Base-by-base conservation (phyloP, 1,140 invertebrate species). In the Harpegnathos saltator region DNA sequence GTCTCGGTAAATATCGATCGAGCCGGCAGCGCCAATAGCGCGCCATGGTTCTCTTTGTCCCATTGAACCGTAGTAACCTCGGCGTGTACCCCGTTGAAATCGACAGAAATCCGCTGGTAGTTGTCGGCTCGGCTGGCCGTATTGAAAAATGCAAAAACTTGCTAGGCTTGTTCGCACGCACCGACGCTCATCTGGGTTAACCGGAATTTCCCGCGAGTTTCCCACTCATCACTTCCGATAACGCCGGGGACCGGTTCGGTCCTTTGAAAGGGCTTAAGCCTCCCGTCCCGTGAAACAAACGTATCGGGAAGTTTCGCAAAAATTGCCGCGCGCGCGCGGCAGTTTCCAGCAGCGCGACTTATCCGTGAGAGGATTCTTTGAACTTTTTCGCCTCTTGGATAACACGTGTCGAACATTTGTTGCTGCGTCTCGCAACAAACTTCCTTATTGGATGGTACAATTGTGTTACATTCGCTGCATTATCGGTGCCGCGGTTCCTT, bases 1-100 rank as follows among this genome's bases (percentile, higher is more conserved):
- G 88, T 88, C 78, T 86, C 82, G 75, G 86, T 80, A 89, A 84
- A 89, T 91, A 90, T 91, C 85, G 89, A 91, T 91, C 84, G 88
- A 75, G n/a, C 19, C 50, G 85, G 54, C 75, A 63, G 59, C 48
- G 33, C 26, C 68, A 78, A 87, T 71, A 80, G 66, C 68, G 66
- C 68, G 69, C 80, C 82, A 61, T 62, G 63, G 77, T 19, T 61
- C 54, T 12, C 44, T 38, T 82, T 65, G 38, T 86, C 73, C 65
- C 56, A 72, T 87, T 68, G 63, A 86, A 72, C 59, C 65, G 56
- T 73, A 77, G 65, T 82, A 83, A 80, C 82, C 73, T 84, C 85
- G 56, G 73, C 50, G 50, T 80, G 15, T 82, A 82, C 33, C 54
- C 56, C 52, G 44, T 82, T 54, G 78, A 73, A 74, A 87, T 59